Conservation (phyloP, 2,888 invertebrate genomes). For the Pristionchus mayeri region DNA sequence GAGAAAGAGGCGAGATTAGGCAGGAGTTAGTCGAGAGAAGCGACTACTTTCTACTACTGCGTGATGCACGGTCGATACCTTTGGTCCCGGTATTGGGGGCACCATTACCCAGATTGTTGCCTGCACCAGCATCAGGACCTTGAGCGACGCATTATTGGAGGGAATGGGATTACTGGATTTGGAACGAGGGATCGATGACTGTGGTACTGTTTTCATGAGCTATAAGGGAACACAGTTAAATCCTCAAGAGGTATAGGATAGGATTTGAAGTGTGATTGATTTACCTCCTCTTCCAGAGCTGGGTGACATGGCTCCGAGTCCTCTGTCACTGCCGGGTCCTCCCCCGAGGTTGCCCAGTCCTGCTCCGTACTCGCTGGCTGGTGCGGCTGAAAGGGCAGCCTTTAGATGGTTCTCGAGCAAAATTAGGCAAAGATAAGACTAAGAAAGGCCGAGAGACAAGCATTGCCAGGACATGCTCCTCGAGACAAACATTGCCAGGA, state of each 20-base stretch:
- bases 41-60: neutral
- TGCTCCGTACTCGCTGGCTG: slow-evolving; percentile 41
- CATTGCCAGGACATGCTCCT: neutral
- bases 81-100: neutral
- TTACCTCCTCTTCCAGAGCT: slow-evolving; percentile 5
- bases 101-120: neutral
- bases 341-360: neutral
- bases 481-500: neutral
- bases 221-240: neutral
- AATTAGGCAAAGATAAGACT: no score
- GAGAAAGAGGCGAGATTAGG: neutral
- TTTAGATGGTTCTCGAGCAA: no score
- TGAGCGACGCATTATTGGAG: neutral
- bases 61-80: slow-evolving; percentile 8
- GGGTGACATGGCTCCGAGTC: slow-evolving; percentile 46
- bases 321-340: slow-evolving; percentile 4
- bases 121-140: slow-evolving; percentile 10
- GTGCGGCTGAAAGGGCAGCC: slow-evolving; percentile 47
- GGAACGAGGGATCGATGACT: neutral
- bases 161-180: neutral
- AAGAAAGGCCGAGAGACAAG: no score
- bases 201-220: no score
- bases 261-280: neutral
- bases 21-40: slow-evolving; percentile 23
- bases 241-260: neutral